Evolutionary conservation across 2,888 invertebrate genomes (phyloP), one percentile per base, ranked within the genome.

Genomic region (Ptilodon capucinus): DNA sequence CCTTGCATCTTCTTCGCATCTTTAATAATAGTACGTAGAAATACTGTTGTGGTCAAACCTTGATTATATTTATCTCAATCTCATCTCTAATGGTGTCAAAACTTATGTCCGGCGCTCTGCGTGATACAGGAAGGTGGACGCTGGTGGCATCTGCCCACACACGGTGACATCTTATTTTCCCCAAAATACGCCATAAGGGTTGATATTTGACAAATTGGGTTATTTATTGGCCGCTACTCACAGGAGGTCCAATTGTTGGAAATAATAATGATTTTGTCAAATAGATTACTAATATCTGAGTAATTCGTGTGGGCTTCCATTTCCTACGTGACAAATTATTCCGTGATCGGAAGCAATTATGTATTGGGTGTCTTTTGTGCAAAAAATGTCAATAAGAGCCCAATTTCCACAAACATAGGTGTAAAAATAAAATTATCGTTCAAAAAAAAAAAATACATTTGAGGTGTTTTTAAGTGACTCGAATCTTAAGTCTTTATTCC

Each of bases 1-100:
- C 58, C 50, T 74, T 35, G 43, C 32, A 32, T 48, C 34, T 11
- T 11, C 6, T 6, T 16, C 36, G 19, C 51, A 45, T 40, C 42
- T 36, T 38, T 44, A 41, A 51, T 53, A 51, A 54, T 46, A 42
- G 64, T 63, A 61, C 62, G 60, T 62, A 56, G 63, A 61, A 60
- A 61, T 59, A 55, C 62, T 74, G 70, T 74, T 80, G 82, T 83
- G 88, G 89, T 87, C 87, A 86, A 81, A 71, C 68, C 60, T 67
- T 86, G 88, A 89, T 88, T 88, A 86, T 83, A 77, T 77, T 87
- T 89, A 88, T 88, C 86, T 80, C 41, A 48, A 42, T 60, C 57
- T 64, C 83, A 89, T 89, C 89, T 82, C 51, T 78, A 83, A 87
- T 82, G 79, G 89, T 83, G 89, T 89, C 88, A 91, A 89, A 89